Evolutionary conservation across 2,113 vertebrate genomes (phyloP).

Genomic region (Jacana jacana): DNA sequence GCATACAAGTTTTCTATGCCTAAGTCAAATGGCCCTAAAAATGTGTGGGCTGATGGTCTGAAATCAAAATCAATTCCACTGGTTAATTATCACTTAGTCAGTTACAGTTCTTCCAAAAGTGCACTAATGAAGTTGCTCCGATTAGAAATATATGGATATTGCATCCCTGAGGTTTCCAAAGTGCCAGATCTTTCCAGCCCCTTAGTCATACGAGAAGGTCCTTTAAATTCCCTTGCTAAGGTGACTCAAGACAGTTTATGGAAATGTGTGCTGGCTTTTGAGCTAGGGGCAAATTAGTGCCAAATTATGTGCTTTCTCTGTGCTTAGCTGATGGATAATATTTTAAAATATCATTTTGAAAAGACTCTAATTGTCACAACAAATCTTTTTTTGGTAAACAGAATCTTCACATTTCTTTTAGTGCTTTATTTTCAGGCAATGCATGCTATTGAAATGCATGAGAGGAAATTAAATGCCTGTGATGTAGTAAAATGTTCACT

Average conservation of each 20-base stretch:
- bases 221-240: not conserved
- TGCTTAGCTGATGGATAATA: not conserved
- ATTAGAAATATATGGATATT: slow-evolving; percentile 66
- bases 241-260: not conserved
- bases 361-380: slow-evolving; percentile 16
- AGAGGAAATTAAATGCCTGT: slow-evolving; percentile 26
- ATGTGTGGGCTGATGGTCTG: slow-evolving; percentile 19
- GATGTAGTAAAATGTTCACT: slow-evolving; percentile 35
- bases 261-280: not conserved
- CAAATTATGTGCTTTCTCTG: slow-evolving; percentile 2
- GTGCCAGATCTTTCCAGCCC: not conserved
- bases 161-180: slow-evolving; percentile 47
- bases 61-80: slow-evolving; percentile 53
- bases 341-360: slow-evolving; percentile 31
- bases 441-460: not conserved
- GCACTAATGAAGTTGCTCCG: slow-evolving; percentile 53
- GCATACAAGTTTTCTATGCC: slow-evolving; percentile 27
- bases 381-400: slow-evolving; percentile 34
- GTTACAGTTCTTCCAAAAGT: slow-evolving; percentile 48
- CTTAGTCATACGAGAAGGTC: not conserved
- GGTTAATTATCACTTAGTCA: slow-evolving; percentile 70
- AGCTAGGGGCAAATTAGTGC: not conserved
- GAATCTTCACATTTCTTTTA: slow-evolving; percentile 25
- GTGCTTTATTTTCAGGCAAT: slow-evolving; percentile 4
- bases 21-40: not conserved